phyloP scores from a whole-genome alignment of 1,140 invertebrate genomes.

The Achroia grisella region DNA sequence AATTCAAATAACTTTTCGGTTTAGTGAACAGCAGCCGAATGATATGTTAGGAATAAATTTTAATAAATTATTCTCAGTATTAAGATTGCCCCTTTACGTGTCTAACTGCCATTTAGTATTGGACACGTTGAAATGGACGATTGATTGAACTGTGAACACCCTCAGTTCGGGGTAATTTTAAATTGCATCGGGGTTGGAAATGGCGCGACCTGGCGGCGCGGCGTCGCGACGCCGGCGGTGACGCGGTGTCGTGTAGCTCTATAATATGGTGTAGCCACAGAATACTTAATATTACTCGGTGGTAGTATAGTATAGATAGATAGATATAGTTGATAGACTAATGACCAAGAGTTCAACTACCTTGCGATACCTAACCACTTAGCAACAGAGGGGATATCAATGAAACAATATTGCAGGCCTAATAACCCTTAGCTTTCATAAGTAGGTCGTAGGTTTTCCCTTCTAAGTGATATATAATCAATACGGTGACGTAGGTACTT shows the following conservation, averaged over 20 bases:
- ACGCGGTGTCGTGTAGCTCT: constrained; percentile 1
- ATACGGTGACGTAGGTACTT: no score
- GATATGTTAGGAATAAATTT: constrained; percentile 38
- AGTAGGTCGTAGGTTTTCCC: no score
- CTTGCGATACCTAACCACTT: no score
- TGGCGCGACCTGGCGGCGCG: constrained; percentile 16
- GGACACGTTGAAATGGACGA: constrained; percentile 22
- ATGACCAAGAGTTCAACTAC: no score
- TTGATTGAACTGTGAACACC: constrained; percentile 25
- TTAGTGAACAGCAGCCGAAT: constrained; percentile 46
- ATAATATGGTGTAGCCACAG: no score
- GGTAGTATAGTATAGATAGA: no score
- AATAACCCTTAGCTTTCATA: no score
- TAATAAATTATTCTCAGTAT: constrained; percentile 40
- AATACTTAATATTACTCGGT: no score
- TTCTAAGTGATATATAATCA: no score
- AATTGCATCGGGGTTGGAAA: constrained; percentile 47
- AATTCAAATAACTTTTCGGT: constrained; percentile 55
- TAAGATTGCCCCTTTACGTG: constrained; percentile 26
- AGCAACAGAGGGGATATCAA: no score
- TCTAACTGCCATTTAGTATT: constrained; percentile 16
- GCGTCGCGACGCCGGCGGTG: constrained; percentile 11
- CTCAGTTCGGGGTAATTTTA: constrained; percentile 47
- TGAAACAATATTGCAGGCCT: no score
- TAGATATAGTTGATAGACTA: no score